These are phyloP conservation scores for Gymnoscopelus braueri DNA, from an alignment of 2,797 vertebrate genomes.

Conservation along the genomic window DNA sequence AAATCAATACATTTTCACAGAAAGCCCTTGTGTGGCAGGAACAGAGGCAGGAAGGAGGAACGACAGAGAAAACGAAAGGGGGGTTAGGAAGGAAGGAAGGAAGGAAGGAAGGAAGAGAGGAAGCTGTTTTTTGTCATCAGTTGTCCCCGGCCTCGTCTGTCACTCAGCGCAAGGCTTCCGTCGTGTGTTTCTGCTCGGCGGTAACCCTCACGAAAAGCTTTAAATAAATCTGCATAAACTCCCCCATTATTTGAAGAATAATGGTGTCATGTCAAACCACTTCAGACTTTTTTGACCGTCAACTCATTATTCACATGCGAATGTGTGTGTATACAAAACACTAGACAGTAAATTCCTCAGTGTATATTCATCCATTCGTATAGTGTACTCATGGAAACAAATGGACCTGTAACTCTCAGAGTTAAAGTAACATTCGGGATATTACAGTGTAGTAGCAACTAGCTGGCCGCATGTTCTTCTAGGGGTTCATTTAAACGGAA, in stretches of 20 bases:
- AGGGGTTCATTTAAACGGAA: too few relatives aligned
- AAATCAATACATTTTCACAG: conserved; percentile 73
- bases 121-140: conserved; percentile 6
- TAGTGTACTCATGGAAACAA: too few relatives aligned
- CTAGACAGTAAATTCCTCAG: too few relatives aligned
- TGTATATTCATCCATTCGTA: too few relatives aligned
- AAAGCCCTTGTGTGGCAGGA: conserved; percentile 61
- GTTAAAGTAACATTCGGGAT: too few relatives aligned
- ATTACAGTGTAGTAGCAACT: too few relatives aligned
- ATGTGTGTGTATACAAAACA: too few relatives aligned
- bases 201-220: too few relatives aligned
- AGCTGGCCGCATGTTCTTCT: too few relatives aligned
- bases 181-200: not conserved
- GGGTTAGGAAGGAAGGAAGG: conserved; percentile 6
- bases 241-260: not conserved
- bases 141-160: conserved; percentile 4
- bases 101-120: conserved; percentile 7
- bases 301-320: too few relatives aligned
- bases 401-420: too few relatives aligned
- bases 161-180: not conserved
- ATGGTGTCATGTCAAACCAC: not conserved
- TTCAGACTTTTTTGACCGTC: not conserved
- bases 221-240: not conserved
- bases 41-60: conserved; percentile 40
- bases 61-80: conserved; percentile 11